Evolutionary conservation across 1,140 invertebrate species (phyloP), one percentile per base, ranked within the genome.

Genomic region (Drosophila navojoa): DNA sequence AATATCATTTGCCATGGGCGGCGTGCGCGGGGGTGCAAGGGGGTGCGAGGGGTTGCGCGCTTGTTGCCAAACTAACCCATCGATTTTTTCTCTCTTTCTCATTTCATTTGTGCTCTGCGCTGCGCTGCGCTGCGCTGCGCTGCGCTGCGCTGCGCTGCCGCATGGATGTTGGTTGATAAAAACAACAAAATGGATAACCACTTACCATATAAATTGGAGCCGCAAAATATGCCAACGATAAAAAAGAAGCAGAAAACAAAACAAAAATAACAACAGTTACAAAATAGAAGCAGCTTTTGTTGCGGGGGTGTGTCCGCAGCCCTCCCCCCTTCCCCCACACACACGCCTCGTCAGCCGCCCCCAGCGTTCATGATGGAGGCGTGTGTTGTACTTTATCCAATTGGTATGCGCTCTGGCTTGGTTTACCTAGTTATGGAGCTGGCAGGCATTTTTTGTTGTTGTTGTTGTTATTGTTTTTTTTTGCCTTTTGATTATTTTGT

Each of bases 151-250:
- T 49, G 22, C 15, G 29, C 9, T 44, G 38, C 55, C 38, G 25
- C 57, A 55, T 63, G 35, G 35, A 60, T 62, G 64, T 53, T 57
- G 68, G 68, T 54, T 84, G 72, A 76, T 78, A 73, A 69, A 73
- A 45, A 45, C 42, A 73, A 73, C 71, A 73, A 60, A 73, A 69
- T 73, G 71, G 64, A 73, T 73, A 73, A 73, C 81, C 77, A 81
- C 78, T 84, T 84, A 84, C 84, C 81, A 84, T 84, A 84, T 84
- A 84, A 85, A 85, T 84, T 85, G 76, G 77, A 85, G 77, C 84
- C 79, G 81, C 60, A 82, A 73, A 73, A 85, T 84, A 84, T 84
- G 81, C 81, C 79, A 85, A 67, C 79, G 64, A 82, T 85, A 69
- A 68, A 64, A 57, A 69, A 63, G 53, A 27, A 45, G 79, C 80